Percentiles rank a stretch among this genome's conserved stretches.
phyloP scores from a whole-genome alignment of 37 sponge, comb jelly and placozoan species.

The Aplysina aerophoba region DNA sequence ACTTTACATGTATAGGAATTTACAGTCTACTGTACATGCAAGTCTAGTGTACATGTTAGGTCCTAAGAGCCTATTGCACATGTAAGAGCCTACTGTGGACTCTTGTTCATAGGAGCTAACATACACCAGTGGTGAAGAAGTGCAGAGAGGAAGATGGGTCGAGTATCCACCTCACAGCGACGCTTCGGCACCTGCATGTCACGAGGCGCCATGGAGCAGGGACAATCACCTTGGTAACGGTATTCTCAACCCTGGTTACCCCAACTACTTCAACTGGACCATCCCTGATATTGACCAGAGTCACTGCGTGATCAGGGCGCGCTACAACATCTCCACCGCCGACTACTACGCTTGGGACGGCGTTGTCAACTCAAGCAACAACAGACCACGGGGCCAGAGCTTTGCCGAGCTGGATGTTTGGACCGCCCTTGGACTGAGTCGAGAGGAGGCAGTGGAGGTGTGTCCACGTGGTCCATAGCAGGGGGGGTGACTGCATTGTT shows the following conservation, averaged over 20 bases:
- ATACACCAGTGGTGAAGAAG: background rate
- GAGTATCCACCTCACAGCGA: slow-evolving; percentile 54
- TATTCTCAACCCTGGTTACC: slow-evolving; percentile 69
- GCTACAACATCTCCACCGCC: slow-evolving; percentile 96
- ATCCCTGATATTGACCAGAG: slow-evolving; percentile 84
- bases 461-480: no score
- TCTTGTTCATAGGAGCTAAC: background rate
- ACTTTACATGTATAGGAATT: no score
- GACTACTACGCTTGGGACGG: slow-evolving; percentile 90
- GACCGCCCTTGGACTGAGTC: slow-evolving; percentile 34
- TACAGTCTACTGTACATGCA: no score
- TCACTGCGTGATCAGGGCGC: slow-evolving; percentile 89
- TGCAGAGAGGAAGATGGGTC: slow-evolving; percentile 51
- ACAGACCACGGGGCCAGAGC: background rate
- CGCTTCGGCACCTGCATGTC: slow-evolving; percentile 84
- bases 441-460: slow-evolving; percentile 44
- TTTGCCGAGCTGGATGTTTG: slow-evolving; percentile 49
- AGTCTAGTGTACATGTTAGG: no score
- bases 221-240: slow-evolving; percentile 99
- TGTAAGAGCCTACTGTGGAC: no score
- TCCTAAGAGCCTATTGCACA: no score
- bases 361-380: slow-evolving; percentile 37
- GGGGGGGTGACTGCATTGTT: no score
- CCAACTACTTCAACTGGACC: slow-evolving; percentile 96
- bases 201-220: slow-evolving; percentile 82